Evolutionary conservation across 2,888 invertebrate species (phyloP), one percentile per base, ranked within the genome.

Genomic region (Aleiodes testaceus): DNA sequence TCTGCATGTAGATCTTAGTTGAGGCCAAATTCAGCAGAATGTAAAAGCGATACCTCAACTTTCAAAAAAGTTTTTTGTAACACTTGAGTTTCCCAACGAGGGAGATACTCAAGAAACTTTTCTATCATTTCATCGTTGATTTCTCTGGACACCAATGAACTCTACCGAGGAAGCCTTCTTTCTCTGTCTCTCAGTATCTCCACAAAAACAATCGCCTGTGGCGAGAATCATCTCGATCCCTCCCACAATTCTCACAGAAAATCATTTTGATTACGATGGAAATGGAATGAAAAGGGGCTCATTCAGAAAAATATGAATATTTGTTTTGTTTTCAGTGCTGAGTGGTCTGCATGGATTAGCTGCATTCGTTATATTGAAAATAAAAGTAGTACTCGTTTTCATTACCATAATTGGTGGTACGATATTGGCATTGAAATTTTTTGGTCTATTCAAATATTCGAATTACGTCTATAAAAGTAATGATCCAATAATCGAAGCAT

Each of bases 211-310:
- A 74, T 77, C 77, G 76, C 79, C 77, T 81, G 77, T 79, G 81
- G 81, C 79, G 78, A 75, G 77, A 79, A 80, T 79, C 78, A 79
- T 77, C 74, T 79, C 72, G 77, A 79, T 77, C 79, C 80, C 75
- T 74, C 77, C 74, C 78, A 73, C 77, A 66, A 66, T n/a, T n/a
- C n/a, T 75, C 75, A 78, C 66, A 72, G 77, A 82, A 82, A 81
- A 81, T 78, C 76, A 78, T 80, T 80, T 73, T 16, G 22, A 50
- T 65, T 70, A 4, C 2, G 12, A 45, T 52, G 12, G n/a, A n/a
- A 50, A 61, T 16, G n/a, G 42, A 30, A 67, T 50, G 0, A 44
- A 69, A 45, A 69, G 52, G 50, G 20, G 55, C 65, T 47, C 49
- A 50, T 67, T 69, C 64, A 69, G 49, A n/a, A 16, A 6, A 45